Base-by-base conservation (phyloP, 1,140 invertebrate genomes). In the Daktulosphaira vitifoliae region DNA sequence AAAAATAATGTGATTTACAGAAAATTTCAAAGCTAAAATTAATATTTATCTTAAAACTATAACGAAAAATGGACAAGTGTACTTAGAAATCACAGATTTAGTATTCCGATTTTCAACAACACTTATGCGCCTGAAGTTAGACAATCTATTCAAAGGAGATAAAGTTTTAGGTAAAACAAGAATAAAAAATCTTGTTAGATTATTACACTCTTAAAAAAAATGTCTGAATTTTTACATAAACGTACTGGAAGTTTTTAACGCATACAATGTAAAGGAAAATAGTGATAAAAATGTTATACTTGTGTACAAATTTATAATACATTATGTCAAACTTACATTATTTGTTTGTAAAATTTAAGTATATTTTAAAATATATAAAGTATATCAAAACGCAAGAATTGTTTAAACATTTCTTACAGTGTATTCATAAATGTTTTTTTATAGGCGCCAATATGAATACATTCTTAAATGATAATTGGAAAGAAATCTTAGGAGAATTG, bases 401-500 rank as follows among this genome's bases (percentile, higher is more conserved):
- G n/a, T n/a, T n/a, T n/a, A n/a, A n/a, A n/a, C n/a, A n/a, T n/a
- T n/a, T n/a, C n/a, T n/a, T n/a, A n/a, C n/a, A n/a, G n/a, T n/a
- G n/a, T n/a, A n/a, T n/a, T n/a, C 23, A 23, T 25, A 22, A 25
- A 48, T 53, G 23, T 67, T 68, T 16, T 67, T 23, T 68, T 67
- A 18, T 68, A 73, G 72, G 72, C 66, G 67, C 67, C 51, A 69
- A 73, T 39, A 73, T 81, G 77, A 82, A 82, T 71, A 69, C 70
- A 15, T 81, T 81, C 68, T 68, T 82, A 8, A 82, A 82, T 70
- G 80, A 82, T 37, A 82, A 82, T 67, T 80, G 80, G 79, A 66
- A 74, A 44, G 76, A 76, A 33, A 71, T 82, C 26, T 76, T 76
- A 1, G 66, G 74, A 13, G 81, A 82, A 68, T 70, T 81, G 1